A percentile compares a stretch with the other conserved stretches of the same genome.
Conservation (phyloP, 2,888 invertebrate species). For the Caenorhabditis virilis region DNA sequence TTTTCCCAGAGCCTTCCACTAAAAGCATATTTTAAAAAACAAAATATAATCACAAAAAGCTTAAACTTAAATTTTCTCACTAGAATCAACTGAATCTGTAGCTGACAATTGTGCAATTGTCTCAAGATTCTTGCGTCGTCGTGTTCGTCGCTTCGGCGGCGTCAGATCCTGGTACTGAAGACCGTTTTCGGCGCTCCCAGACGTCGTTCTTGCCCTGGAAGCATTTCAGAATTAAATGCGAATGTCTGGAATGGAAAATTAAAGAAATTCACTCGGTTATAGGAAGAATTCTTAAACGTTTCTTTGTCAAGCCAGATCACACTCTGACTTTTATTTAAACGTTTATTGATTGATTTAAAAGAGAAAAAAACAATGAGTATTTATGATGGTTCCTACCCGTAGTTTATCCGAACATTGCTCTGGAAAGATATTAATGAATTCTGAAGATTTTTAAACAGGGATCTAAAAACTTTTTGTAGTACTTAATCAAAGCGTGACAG, state of each 20-base stretch:
- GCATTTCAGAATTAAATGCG: background rate
- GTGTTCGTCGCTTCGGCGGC: too few relatives aligned
- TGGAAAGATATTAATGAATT: conserved; percentile 44
- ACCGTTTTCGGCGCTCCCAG: conserved; percentile 47
- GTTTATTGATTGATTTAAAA: conserved; percentile 10
- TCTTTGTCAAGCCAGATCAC: conserved; percentile 20
- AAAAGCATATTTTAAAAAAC: too few relatives aligned
- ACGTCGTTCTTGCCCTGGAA: conserved; percentile 49
- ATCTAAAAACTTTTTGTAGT: too few relatives aligned
- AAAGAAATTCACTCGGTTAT: background rate
- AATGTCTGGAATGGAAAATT: background rate
- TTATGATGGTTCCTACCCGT: conserved; percentile 46
- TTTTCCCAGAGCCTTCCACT: too few relatives aligned
- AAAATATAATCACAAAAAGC: too few relatives aligned
- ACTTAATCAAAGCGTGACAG: too few relatives aligned
- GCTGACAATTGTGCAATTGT: too few relatives aligned
- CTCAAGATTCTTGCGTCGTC: too few relatives aligned
- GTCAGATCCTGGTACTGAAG: conserved; percentile 35
- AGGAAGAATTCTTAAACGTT: background rate
- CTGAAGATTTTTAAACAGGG: too few relatives aligned
- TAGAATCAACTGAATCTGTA: too few relatives aligned
- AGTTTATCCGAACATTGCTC: conserved; percentile 56
- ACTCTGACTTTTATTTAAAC: conserved; percentile 40
- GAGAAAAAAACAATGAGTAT: background rate
- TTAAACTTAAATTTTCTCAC: too few relatives aligned